phyloP scores from a whole-genome alignment of 2,797 vertebrate species.

The Manis javanica region DNA sequence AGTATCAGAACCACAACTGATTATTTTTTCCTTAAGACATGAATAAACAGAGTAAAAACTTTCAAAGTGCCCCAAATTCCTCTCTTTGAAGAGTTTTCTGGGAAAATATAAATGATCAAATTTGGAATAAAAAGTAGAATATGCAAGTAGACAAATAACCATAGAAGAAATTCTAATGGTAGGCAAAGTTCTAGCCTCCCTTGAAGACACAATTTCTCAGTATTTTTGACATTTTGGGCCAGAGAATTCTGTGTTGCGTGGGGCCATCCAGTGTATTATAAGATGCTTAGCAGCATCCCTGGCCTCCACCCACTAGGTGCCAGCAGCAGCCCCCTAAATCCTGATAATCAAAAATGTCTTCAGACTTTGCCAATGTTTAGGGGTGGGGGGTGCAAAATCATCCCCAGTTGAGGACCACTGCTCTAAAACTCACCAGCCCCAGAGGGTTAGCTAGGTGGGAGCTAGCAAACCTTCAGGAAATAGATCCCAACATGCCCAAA shows the following conservation, averaged over 20 bases:
- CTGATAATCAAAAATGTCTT: neutral
- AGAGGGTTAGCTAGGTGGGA: neutral
- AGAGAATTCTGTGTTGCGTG: neutral
- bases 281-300: neutral
- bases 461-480: neutral
- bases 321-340: neutral
- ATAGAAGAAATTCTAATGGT: neutral
- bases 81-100: neutral
- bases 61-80: neutral
- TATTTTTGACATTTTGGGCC: rapidly evolving
- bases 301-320: neutral
- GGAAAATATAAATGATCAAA: neutral
- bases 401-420: neutral
- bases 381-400: neutral
- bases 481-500: neutral
- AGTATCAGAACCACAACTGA: neutral
- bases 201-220: neutral
- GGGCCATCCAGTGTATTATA: neutral
- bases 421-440: neutral
- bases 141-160: neutral
- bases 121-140: constrained; percentile 9
- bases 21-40: neutral
- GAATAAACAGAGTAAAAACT: neutral
- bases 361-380: neutral
- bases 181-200: too few species aligned